Percentiles rank a stretch among this genome's conserved stretches.
These are phyloP conservation scores for Spizaetus ornatus DNA, from an alignment of 2,113 vertebrate genomes.

Conservation along the genomic window DNA sequence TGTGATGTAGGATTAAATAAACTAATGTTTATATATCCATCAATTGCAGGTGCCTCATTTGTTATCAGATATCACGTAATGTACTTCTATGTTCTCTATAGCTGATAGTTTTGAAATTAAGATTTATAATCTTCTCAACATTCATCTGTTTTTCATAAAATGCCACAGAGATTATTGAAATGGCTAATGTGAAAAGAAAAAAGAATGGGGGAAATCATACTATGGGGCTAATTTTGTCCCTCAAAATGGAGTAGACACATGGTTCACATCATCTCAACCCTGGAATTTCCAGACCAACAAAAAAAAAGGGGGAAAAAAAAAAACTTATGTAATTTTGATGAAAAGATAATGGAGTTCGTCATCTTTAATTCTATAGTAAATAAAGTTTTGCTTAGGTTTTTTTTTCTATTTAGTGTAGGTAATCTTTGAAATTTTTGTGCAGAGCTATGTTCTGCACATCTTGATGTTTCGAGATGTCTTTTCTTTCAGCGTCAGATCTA, in stretches of 20 bases:
- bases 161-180: background rate
- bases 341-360: background rate
- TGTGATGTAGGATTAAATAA: background rate
- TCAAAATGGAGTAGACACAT: background rate
- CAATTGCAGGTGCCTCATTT: background rate
- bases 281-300: background rate
- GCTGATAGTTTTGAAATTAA: background rate
- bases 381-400: background rate
- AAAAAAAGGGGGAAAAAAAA: rapidly evolving
- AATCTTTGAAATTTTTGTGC: background rate
- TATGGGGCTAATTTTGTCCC: background rate
- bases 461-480: background rate
- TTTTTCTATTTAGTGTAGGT: background rate
- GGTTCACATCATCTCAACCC: background rate
- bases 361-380: background rate
- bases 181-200: background rate
- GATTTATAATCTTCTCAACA: background rate
- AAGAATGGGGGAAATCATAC: background rate
- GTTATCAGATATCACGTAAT: background rate
- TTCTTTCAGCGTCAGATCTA: background rate
- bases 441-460: background rate
- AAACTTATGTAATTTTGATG: rapidly evolving
- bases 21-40: background rate
- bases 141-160: background rate
- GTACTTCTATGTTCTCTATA: background rate